phyloP scores from a whole-genome alignment of 2,888 invertebrate genomes.

The Pteria penguin region DNA sequence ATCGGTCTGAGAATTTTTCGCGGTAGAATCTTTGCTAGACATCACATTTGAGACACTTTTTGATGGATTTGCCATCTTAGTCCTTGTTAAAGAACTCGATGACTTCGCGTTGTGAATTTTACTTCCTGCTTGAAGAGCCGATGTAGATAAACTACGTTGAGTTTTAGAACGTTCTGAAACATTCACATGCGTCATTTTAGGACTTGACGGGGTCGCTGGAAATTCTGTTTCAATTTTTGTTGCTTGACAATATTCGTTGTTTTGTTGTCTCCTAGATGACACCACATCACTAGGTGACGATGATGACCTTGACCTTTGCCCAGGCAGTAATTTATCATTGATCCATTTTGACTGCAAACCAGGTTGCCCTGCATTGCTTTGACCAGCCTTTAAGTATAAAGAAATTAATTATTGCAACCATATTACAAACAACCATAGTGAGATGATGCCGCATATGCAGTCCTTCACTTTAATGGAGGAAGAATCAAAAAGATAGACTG shows the following conservation, averaged over 20 bases:
- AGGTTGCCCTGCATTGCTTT: too few relatives aligned
- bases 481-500: too few relatives aligned
- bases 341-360: neutral
- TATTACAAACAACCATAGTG: too few relatives aligned
- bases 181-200: constrained; percentile 70
- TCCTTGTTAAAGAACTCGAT: constrained; percentile 46
- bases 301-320: constrained; percentile 7
- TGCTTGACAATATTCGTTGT: constrained; percentile 45
- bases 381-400: too few relatives aligned
- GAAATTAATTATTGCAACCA: too few relatives aligned
- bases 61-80: constrained; percentile 30
- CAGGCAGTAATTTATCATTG: neutral
- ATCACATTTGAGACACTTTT: constrained; percentile 51
- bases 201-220: constrained; percentile 74
- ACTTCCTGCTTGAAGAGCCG: constrained; percentile 45
- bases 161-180: constrained; percentile 55
- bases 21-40: constrained; percentile 34
- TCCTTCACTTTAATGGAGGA: too few relatives aligned
- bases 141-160: constrained; percentile 52
- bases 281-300: constrained; percentile 42
- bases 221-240: constrained; percentile 76
- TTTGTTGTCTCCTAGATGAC: constrained; percentile 39
- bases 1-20: constrained; percentile 35
- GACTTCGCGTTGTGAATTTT: constrained; percentile 51
- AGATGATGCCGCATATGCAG: too few relatives aligned